phyloP scores from a whole-genome alignment of 2,888 invertebrate species.

The Leptodirus hochenwartii region DNA sequence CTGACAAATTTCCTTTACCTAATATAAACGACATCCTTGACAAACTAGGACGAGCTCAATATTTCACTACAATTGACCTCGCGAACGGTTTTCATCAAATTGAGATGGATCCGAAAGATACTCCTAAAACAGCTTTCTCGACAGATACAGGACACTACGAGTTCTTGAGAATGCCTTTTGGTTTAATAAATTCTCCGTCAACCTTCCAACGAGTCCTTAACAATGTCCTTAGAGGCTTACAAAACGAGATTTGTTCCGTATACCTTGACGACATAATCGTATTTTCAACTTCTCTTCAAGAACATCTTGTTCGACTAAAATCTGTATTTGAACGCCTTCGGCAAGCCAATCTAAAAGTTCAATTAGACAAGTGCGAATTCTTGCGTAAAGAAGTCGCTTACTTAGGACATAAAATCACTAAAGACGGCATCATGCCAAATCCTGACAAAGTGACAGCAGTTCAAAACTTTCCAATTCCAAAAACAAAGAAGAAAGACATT shows the following conservation, averaged over 20 bases:
- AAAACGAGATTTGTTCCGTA: constrained; percentile 11
- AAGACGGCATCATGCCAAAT: constrained; percentile 10
- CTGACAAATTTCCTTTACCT: constrained; percentile 18
- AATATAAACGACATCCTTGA: constrained; percentile 19
- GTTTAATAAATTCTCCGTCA: constrained; percentile 15
- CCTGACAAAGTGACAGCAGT: constrained; percentile 7
- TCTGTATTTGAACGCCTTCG: constrained; percentile 11
- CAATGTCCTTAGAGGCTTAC: constrained; percentile 11
- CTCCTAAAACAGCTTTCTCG: constrained; percentile 18
- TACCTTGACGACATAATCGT: constrained; percentile 15
- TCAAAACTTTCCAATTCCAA: constrained; percentile 8
- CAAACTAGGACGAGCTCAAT: constrained; percentile 16
- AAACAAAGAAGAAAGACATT: no score
- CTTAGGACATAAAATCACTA: constrained; percentile 9
- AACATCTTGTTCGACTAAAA: constrained; percentile 11
- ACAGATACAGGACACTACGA: constrained; percentile 16
- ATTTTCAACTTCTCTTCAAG: constrained; percentile 11
- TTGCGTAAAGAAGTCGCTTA: constrained; percentile 9
- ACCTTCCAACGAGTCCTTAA: constrained; percentile 16
- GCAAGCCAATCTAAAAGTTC: constrained; percentile 12
- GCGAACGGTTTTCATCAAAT: constrained; percentile 20
- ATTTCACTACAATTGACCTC: constrained; percentile 18
- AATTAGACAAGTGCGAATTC: constrained; percentile 11
- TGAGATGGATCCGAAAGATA: constrained; percentile 14
- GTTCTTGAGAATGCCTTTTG: constrained; percentile 16